A percentile compares a stretch with the other conserved stretches of the same genome.
phyloP scores from a whole-genome alignment of 2,888 invertebrate species.

The Thymelicus acteon region DNA sequence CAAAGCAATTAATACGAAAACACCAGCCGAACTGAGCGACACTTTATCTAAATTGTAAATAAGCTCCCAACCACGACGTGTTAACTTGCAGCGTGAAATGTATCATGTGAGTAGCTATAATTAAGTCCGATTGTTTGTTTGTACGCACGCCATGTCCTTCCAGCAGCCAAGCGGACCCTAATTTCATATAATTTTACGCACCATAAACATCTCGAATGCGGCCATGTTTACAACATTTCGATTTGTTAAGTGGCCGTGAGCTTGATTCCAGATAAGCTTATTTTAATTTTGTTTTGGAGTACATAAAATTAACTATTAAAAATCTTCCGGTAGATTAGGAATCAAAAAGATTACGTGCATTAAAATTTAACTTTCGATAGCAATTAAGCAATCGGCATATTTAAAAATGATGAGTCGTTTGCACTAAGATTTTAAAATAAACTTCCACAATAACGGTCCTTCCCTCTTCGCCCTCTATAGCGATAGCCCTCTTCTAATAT shows the following conservation, averaged over 20 bases:
- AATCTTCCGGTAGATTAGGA: background rate
- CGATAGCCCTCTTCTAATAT: no score
- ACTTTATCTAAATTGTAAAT: conserved; percentile 38
- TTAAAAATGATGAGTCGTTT: no score
- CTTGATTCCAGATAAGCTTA: conserved; percentile 7
- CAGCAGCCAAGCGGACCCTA: conserved; percentile 22
- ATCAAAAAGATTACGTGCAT: background rate
- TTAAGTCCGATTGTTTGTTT: conserved; percentile 29
- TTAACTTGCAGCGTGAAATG: conserved; percentile 28
- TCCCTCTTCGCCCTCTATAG: no score
- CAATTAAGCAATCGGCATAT: no score
- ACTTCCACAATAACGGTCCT: no score
- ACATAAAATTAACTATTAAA: background rate
- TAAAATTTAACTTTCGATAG: background rate
- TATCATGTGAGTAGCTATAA: conserved; percentile 29
- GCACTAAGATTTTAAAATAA: no score
- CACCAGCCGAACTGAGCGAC: conserved; percentile 31
- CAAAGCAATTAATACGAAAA: conserved; percentile 32
- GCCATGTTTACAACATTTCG: conserved; percentile 8
- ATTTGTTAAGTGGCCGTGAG: conserved; percentile 10
- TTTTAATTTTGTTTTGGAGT: background rate
- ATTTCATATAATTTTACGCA: conserved; percentile 32
- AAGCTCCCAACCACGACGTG: conserved; percentile 26
- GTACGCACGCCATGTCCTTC: conserved; percentile 23
- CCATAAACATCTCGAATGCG: conserved; percentile 21